Evolutionary conservation across 1,140 invertebrate species (phyloP).

Genomic region (Drosophila subpulchrella): DNA sequence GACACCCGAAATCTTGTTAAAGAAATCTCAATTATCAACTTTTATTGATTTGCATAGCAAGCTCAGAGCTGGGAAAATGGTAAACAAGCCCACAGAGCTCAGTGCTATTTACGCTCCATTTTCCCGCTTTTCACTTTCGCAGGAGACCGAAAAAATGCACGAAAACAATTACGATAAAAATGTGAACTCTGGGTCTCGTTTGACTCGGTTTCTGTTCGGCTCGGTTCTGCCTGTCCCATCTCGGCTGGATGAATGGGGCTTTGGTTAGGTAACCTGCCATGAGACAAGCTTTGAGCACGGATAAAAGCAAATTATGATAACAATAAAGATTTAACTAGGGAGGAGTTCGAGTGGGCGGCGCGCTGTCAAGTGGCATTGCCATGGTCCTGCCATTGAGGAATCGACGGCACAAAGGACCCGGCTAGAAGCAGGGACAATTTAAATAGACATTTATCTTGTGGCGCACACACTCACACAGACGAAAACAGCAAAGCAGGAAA

Average conservation of each 20-base stretch:
- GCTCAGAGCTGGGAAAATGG: slow-evolving; percentile 50
- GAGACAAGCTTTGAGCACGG: slow-evolving; percentile 75
- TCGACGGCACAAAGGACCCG: slow-evolving; percentile 50
- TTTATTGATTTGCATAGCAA: slow-evolving; percentile 77
- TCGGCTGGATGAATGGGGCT: slow-evolving; percentile 23
- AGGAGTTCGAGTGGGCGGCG: slow-evolving; percentile 21
- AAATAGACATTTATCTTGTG: slow-evolving; percentile 83
- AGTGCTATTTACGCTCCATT: slow-evolving; percentile 77
- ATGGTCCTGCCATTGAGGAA: slow-evolving; percentile 47
- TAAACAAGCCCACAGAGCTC: slow-evolving; percentile 62
- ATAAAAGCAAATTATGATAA: slow-evolving; percentile 83
- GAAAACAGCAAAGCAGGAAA: background rate
- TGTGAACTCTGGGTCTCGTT: slow-evolving; percentile 43
- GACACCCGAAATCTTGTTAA: slow-evolving; percentile 80
- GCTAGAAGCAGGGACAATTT: slow-evolving; percentile 72
- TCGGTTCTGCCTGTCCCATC: slow-evolving; percentile 13
- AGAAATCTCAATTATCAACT: slow-evolving; percentile 82
- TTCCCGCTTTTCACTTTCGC: slow-evolving; percentile 64
- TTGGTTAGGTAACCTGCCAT: slow-evolving; percentile 56
- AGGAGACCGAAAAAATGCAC: slow-evolving; percentile 50
- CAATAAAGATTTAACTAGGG: slow-evolving; percentile 82
- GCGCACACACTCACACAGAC: slow-evolving; percentile 44
- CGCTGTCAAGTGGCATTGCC: slow-evolving; percentile 48
- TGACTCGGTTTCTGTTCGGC: slow-evolving; percentile 21
- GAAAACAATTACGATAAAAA: slow-evolving; percentile 83